These are phyloP conservation scores for Portevinia maculata DNA, from an alignment of 2,888 invertebrate species.

Conservation along the genomic window DNA sequence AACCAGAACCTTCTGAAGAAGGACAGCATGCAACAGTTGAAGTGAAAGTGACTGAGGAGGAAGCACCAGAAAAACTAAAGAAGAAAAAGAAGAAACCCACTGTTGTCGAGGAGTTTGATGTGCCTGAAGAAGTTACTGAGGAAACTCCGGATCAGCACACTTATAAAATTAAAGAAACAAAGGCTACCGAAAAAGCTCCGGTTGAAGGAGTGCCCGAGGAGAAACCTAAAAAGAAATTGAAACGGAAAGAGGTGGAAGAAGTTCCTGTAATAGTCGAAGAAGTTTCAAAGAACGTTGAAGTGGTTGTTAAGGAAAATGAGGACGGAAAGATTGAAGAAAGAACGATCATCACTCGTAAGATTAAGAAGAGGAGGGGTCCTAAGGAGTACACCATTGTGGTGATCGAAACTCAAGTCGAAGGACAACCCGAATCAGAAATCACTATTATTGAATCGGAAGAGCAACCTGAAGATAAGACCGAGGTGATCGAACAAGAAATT, in stretches of 20 bases:
- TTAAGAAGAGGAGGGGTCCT: constrained; percentile 83
- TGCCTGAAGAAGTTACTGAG: constrained; percentile 50
- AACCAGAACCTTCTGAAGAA: constrained; percentile 66
- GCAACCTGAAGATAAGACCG: constrained; percentile 75
- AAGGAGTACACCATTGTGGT: constrained; percentile 83
- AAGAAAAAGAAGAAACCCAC: constrained; percentile 75
- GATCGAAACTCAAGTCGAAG: constrained; percentile 82
- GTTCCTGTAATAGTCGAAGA: constrained; percentile 70
- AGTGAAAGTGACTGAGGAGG: constrained; percentile 77
- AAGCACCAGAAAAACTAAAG: constrained; percentile 72
- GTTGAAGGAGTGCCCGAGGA: constrained; percentile 60
- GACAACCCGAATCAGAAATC: constrained; percentile 81
- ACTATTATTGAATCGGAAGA: constrained; percentile 79
- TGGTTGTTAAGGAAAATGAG: constrained; percentile 76
- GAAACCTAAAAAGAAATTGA: constrained; percentile 71
- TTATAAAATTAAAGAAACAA: constrained; percentile 38
- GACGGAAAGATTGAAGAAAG: constrained; percentile 80
- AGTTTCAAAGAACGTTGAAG: constrained; percentile 77
- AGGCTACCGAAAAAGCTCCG: constrained; percentile 35
- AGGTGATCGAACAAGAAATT: constrained; percentile 35
- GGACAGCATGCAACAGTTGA: constrained; percentile 76
- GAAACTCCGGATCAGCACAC: constrained; percentile 46
- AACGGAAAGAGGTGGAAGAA: constrained; percentile 37
- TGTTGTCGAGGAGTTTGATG: constrained; percentile 8
- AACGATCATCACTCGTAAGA: constrained; percentile 82